Conservation (phyloP, 1,140 invertebrate species). For the Bombus huntii region DNA sequence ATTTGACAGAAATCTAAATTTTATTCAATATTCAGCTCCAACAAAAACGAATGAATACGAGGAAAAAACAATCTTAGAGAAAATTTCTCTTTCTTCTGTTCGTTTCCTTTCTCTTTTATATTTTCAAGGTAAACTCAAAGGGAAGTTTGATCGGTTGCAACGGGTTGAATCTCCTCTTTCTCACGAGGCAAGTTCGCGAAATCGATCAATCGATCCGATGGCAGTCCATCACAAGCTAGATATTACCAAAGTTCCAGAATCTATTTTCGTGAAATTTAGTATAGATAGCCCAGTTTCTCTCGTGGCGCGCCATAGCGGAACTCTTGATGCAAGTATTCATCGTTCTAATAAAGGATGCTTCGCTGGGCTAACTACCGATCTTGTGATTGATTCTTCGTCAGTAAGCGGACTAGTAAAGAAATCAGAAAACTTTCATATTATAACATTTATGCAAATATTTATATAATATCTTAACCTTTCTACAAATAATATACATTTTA, state of each 20-base stretch:
- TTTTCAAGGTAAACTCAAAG: slow-evolving; percentile 50
- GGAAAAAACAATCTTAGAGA: too few relatives aligned
- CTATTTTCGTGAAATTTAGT: slow-evolving; percentile 61
- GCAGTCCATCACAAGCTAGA: slow-evolving; percentile 51
- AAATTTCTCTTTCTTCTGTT: neutral
- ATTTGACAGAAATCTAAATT: too few relatives aligned
- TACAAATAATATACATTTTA: too few relatives aligned
- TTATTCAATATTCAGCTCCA: too few relatives aligned
- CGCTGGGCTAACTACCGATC: neutral
- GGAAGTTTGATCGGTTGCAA: neutral
- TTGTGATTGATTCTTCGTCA: neutral
- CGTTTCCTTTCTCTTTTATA: neutral
- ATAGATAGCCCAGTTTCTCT: slow-evolving; percentile 54
- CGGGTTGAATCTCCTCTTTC: slow-evolving; percentile 40
- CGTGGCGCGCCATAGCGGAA: slow-evolving; percentile 27
- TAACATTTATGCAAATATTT: neutral
- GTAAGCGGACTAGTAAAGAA: neutral
- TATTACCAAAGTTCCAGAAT: slow-evolving; percentile 64
- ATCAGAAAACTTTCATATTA: too few relatives aligned
- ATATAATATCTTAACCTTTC: too few relatives aligned
- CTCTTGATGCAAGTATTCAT: slow-evolving; percentile 21
- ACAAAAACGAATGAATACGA: too few relatives aligned
- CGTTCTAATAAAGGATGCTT: slow-evolving; percentile 14
- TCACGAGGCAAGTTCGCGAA: slow-evolving; percentile 35
- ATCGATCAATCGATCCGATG: slow-evolving; percentile 64